Percentiles rank a stretch among this genome's conserved stretches.
These are phyloP conservation scores for Zaprionus obscuricornis DNA, from an alignment of 2,888 invertebrate species.

Conservation along the genomic window DNA sequence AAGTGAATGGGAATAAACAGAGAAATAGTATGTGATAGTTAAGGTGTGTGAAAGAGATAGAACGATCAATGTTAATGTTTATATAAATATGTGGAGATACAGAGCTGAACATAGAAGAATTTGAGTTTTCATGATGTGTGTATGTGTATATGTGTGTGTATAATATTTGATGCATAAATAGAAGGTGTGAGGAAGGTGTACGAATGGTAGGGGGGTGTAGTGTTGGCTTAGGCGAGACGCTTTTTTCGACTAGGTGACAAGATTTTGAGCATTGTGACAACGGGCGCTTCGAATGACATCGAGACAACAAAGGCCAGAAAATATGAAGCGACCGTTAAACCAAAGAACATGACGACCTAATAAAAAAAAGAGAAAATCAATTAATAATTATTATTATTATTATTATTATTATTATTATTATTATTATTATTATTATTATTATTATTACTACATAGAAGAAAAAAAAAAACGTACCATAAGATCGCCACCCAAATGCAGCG, in stretches of 20 bases:
- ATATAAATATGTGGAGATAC: slow-evolving; percentile 23
- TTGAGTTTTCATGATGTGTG: slow-evolving; percentile 7
- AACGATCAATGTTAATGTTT: slow-evolving; percentile 2
- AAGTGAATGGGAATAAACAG: neutral
- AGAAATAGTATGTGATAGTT: neutral
- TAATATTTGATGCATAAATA: slow-evolving; percentile 66
- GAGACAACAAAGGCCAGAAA: slow-evolving; percentile 91
- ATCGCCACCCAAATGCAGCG: slow-evolving; percentile 91
- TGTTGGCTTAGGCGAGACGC: slow-evolving; percentile 74
- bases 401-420: too few species aligned
- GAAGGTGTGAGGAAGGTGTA: slow-evolving; percentile 15
- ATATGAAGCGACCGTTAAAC: slow-evolving; percentile 92
- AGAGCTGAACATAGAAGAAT: slow-evolving; percentile 27
- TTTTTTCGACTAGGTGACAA: slow-evolving; percentile 85
- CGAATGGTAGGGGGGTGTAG: slow-evolving; percentile 1
- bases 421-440: too few species aligned
- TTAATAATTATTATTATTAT: too few species aligned
- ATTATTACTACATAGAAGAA: too few species aligned
- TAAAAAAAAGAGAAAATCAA: slow-evolving; percentile 48
- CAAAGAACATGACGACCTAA: slow-evolving; percentile 91
- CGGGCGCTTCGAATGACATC: slow-evolving; percentile 92
- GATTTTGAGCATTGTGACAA: slow-evolving; percentile 92
- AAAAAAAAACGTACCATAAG: slow-evolving; percentile 86
- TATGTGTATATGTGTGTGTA: slow-evolving; percentile 16
- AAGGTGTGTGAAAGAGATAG: slow-evolving; percentile 9